phyloP scores from a whole-genome alignment of 2,888 invertebrate species.

The Noctua fimbriata region DNA sequence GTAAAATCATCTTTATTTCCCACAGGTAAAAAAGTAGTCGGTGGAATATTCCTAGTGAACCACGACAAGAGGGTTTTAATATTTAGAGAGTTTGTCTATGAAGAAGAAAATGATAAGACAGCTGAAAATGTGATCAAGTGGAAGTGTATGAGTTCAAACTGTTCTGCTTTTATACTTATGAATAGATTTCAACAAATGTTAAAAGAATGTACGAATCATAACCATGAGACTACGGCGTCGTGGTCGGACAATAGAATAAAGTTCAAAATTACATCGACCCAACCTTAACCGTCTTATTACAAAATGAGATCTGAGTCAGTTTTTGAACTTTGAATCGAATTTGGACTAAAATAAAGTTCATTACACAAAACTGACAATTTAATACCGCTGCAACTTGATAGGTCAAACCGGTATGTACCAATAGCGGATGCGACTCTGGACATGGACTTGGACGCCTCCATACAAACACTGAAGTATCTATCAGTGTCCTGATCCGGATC shows the following conservation, averaged over 20 bases:
- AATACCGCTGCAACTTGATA: neutral
- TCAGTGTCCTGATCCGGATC: neutral
- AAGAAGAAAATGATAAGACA: slow-evolving; percentile 54
- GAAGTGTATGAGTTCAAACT: slow-evolving; percentile 54
- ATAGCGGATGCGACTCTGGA: neutral
- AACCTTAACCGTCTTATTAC: neutral
- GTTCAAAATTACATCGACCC: slow-evolving; percentile 20
- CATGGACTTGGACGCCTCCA: neutral
- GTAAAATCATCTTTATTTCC: slow-evolving; percentile 3
- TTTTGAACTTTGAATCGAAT: slow-evolving; percentile 1
- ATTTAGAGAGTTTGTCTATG: slow-evolving; percentile 69
- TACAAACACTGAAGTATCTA: slow-evolving; percentile 2
- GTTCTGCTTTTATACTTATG: slow-evolving; percentile 70
- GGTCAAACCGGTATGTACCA: neutral
- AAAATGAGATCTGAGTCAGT: neutral
- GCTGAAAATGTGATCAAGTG: slow-evolving; percentile 37
- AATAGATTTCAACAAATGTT: slow-evolving; percentile 59
- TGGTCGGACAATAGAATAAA: slow-evolving; percentile 51
- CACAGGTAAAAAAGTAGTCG: slow-evolving; percentile 65
- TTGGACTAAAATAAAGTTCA: neutral
- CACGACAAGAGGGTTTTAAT: slow-evolving; percentile 68
- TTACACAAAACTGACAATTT: neutral
- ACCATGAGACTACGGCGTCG: slow-evolving; percentile 65
- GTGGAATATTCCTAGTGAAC: slow-evolving; percentile 73
- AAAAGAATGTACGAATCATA: slow-evolving; percentile 64